phyloP scores from a whole-genome alignment of 1,140 invertebrate species.

The Daktulosphaira vitifoliae region DNA sequence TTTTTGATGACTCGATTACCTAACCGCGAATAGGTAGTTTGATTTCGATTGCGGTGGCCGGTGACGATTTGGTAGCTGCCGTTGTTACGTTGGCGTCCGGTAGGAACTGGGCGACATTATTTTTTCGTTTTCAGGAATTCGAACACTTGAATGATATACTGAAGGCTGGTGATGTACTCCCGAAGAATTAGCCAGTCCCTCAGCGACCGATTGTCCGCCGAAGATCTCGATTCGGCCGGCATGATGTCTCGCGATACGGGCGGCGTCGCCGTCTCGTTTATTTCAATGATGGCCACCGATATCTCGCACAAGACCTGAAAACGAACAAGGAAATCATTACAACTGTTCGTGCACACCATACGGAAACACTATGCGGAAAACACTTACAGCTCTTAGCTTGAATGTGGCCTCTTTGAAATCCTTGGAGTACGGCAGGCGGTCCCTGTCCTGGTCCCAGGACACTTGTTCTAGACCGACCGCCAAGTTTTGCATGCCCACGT shows the following conservation, averaged over 20 bases:
- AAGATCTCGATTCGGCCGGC: conserved; percentile 46
- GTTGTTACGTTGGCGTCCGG: background rate
- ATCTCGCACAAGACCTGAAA: conserved; percentile 50
- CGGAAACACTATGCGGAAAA: too few species aligned
- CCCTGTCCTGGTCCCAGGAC: conserved; percentile 52
- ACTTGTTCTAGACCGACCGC: conserved; percentile 60
- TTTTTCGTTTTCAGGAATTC: conserved; percentile 41
- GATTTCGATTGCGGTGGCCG: background rate
- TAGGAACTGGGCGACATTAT: background rate
- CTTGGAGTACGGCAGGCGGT: conserved; percentile 46
- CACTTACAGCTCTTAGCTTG: conserved; percentile 50
- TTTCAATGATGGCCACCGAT: conserved; percentile 50
- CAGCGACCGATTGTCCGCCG: conserved; percentile 45
- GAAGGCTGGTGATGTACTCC: conserved; percentile 56
- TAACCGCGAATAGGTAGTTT: background rate
- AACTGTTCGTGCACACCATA: too few species aligned
- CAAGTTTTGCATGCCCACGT: conserved; percentile 54
- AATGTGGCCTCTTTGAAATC: conserved; percentile 51
- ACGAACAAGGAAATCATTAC: conserved; percentile 34
- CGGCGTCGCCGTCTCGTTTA: conserved; percentile 44
- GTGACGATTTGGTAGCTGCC: too few species aligned
- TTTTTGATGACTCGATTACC: too few species aligned
- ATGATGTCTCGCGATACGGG: conserved; percentile 53
- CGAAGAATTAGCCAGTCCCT: conserved; percentile 58
- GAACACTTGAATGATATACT: conserved; percentile 53